phyloP scores from a whole-genome alignment of 2,888 invertebrate genomes.

The Pollenia griseotomentosa region DNA sequence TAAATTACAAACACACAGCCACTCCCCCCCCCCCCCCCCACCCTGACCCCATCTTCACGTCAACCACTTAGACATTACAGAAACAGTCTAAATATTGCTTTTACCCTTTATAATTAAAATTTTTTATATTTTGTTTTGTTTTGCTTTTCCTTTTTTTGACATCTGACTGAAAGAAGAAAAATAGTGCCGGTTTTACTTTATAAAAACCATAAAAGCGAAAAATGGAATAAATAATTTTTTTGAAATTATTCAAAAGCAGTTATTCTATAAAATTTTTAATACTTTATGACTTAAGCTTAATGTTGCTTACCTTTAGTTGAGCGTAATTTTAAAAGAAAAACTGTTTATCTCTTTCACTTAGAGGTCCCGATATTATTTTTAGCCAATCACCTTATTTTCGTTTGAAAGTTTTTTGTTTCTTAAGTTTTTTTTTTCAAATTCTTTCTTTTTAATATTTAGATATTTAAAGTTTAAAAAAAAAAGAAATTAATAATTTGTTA shows the following conservation, averaged over 20 bases:
- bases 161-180: slow-evolving; percentile 25
- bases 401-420: background rate
- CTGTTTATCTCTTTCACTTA: slow-evolving; percentile 8
- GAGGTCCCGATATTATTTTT: slow-evolving; percentile 2
- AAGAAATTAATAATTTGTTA: slow-evolving; percentile 6
- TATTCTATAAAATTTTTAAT: slow-evolving; percentile 5
- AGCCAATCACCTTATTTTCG: background rate
- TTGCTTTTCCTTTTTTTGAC: slow-evolving; percentile 29
- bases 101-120: slow-evolving; percentile 53
- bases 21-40: no score
- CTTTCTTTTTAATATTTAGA: background rate
- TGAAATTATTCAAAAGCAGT: slow-evolving; percentile 28
- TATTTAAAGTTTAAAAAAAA: slow-evolving; percentile 15
- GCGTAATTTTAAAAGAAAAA: slow-evolving; percentile 49
- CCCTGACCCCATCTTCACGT: no score
- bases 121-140: background rate
- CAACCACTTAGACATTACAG: background rate
- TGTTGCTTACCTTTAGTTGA: slow-evolving; percentile 60
- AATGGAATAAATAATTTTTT: background rate
- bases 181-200: slow-evolving; percentile 66
- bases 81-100: slow-evolving; percentile 20
- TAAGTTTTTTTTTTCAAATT: background rate
- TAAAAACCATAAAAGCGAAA: slow-evolving; percentile 19
- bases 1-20: background rate
- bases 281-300: background rate